Evolutionary conservation across 2,888 invertebrate species (phyloP).

Genomic region (Elegia similella): DNA sequence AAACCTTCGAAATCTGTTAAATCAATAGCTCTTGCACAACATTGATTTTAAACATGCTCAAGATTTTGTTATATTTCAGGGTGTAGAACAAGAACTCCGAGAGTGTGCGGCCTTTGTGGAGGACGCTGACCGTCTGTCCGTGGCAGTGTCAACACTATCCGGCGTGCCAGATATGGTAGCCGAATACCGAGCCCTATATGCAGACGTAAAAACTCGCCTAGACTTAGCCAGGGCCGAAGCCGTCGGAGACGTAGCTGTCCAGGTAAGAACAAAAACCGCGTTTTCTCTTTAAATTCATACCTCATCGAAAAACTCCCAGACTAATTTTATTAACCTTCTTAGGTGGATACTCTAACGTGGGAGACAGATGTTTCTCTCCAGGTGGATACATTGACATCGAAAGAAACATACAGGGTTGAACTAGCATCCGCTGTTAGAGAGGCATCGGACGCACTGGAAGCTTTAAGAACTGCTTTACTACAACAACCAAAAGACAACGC

Average conservation of each 20-base stretch:
- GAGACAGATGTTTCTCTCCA: constrained; percentile 90
- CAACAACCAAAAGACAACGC: constrained; percentile 70
- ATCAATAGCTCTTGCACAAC: too few species aligned
- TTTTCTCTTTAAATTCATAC: background rate
- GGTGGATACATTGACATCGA: constrained; percentile 91
- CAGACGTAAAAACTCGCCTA: constrained; percentile 58
- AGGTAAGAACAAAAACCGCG: constrained; percentile 44
- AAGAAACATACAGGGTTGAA: constrained; percentile 91
- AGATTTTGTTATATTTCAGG: constrained; percentile 35
- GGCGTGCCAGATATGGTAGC: constrained; percentile 62
- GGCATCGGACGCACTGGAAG: constrained; percentile 84
- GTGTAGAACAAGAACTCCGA: constrained; percentile 57
- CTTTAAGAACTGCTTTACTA: constrained; percentile 81
- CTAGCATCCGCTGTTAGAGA: constrained; percentile 87
- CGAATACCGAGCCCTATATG: constrained; percentile 64
- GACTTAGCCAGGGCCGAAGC: constrained; percentile 61
- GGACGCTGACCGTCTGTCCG: constrained; percentile 62
- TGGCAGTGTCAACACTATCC: constrained; percentile 38
- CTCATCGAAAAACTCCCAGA: background rate
- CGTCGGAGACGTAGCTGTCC: constrained; percentile 65
- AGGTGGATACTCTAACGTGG: constrained; percentile 88
- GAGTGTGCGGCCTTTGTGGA: constrained; percentile 62
- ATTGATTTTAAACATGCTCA: background rate
- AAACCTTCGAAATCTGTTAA: too few species aligned
- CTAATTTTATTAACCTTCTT: constrained; percentile 39